phyloP scores from a whole-genome alignment of 37 sponge, comb jelly and placozoan genomes.

The Axinella damicornis region DNA sequence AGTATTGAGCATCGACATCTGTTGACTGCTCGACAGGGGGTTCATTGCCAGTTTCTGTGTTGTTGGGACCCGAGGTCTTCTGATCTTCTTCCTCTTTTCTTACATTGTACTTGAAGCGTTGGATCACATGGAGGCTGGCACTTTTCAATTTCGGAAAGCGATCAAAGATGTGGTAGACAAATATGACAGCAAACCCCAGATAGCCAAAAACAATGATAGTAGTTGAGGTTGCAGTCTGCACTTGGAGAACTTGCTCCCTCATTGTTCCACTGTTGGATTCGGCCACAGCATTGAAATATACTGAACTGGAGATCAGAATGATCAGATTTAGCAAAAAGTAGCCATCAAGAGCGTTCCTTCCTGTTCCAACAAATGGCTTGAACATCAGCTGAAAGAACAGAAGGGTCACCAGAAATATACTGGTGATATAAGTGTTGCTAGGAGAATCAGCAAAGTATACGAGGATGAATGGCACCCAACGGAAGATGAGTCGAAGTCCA shows the following conservation, averaged over 20 bases:
- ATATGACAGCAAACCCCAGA: not conserved
- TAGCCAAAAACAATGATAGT: not conserved
- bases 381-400: slow-evolving; percentile 11
- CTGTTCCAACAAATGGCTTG: not conserved
- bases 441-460: not conserved
- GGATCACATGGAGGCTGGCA: too few species aligned
- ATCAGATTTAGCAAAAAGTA: slow-evolving; percentile 28
- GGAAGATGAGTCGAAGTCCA: slow-evolving; percentile 18
- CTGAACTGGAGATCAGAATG: not conserved
- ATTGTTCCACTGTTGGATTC: not conserved
- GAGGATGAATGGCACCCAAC: not conserved
- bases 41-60: too few species aligned
- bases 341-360: slow-evolving; percentile 9
- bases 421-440: not conserved
- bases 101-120: too few species aligned
- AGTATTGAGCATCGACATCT: too few species aligned
- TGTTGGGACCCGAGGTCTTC: too few species aligned
- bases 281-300: not conserved
- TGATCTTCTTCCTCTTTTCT: too few species aligned
- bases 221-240: too few species aligned
- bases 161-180: slow-evolving; percentile 2
- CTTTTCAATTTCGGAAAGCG: slow-evolving; percentile 35
- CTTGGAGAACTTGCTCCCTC: too few species aligned
- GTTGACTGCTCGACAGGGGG: too few species aligned
- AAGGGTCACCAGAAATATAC: not conserved